These are phyloP conservation scores for Loriculus beryllinus DNA, from an alignment of 2,797 vertebrate genomes.

Conservation along the genomic window DNA sequence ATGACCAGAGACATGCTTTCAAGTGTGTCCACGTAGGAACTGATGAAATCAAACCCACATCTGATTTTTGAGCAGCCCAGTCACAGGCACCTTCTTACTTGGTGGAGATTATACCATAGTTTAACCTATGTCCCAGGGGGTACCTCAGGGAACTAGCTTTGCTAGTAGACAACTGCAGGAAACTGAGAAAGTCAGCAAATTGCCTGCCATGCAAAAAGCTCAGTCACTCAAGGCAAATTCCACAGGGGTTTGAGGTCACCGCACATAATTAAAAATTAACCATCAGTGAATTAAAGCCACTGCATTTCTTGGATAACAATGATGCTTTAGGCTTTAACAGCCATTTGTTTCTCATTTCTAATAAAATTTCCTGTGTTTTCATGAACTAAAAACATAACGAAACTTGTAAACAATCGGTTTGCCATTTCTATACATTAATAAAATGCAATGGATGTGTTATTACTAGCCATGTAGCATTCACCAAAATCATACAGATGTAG, in stretches of 20 bases:
- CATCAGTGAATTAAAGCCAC: not conserved
- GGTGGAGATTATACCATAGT: not conserved
- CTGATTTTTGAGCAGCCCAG: not conserved
- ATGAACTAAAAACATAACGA: not conserved
- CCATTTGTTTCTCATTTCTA: not conserved
- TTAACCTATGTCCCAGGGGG: not conserved
- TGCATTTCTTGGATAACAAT: not conserved
- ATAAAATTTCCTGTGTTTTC: not conserved
- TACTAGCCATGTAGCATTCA: not conserved
- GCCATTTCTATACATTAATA: not conserved
- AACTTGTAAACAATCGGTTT: not conserved
- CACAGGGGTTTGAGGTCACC: not conserved
- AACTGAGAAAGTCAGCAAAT: not conserved
- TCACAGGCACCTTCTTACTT: not conserved
- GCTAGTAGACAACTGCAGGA: not conserved
- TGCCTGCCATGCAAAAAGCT: not conserved
- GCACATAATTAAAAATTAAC: constrained; percentile 19
- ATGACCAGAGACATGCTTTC: not conserved
- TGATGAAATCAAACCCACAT: not conserved
- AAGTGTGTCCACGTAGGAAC: not conserved
- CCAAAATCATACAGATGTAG: not conserved
- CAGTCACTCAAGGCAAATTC: not conserved
- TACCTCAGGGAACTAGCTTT: not conserved
- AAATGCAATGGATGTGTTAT: not conserved
- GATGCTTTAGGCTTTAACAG: not conserved